Evolutionary conservation across 2,797 vertebrate genomes (phyloP), one percentile per base, ranked within the genome.

Genomic region (Pachyuromys duprasi): DNA sequence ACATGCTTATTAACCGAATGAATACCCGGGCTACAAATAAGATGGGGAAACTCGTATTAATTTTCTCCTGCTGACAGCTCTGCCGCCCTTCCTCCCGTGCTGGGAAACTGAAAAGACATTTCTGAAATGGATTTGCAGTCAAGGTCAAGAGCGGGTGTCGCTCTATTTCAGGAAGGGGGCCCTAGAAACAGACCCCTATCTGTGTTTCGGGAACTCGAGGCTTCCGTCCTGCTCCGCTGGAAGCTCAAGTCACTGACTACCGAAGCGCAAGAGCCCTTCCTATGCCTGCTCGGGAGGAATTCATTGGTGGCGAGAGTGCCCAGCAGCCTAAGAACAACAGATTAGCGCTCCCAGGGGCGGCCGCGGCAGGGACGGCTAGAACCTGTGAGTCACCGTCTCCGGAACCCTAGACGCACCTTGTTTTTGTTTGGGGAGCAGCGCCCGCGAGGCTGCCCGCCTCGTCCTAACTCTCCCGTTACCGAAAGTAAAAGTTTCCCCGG

Each of bases 91-190:
- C 78, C 69, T 94, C 49, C 42, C 2, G 17, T 79, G 75, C 72
- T 82, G 74, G 87, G 70, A 74, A 86, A 83, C 18, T 0, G 31
- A n/a, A 89, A 88, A 80, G 49, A 82, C 94, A 87, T 91, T 86
- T 98, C 69, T 33, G 39, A 95, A 96, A 74, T 1, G 81, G 79
- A 92, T 95, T 88, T 57, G 67, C 3, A 86, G 94, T 95, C 97
- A 98, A 97, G 97, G 97, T 97, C 97, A 97, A 92, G 90, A 84
- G 81, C 72, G 63, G 89, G 91, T 93, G 86, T 53, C 76, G 36
- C 69, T 76, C 75, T 53, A 72, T 90, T 84, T 97, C 92, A 63
- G 67, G 86, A 82, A 82, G 87, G 97, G 94, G 95, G 78, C 67
- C 94, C 93, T 82, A 84, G 89, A 90, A 95, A 89, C 84, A 70